Evolutionary conservation across 2,888 invertebrate genomes (phyloP).

Genomic region (Chrysina gloriosa): DNA sequence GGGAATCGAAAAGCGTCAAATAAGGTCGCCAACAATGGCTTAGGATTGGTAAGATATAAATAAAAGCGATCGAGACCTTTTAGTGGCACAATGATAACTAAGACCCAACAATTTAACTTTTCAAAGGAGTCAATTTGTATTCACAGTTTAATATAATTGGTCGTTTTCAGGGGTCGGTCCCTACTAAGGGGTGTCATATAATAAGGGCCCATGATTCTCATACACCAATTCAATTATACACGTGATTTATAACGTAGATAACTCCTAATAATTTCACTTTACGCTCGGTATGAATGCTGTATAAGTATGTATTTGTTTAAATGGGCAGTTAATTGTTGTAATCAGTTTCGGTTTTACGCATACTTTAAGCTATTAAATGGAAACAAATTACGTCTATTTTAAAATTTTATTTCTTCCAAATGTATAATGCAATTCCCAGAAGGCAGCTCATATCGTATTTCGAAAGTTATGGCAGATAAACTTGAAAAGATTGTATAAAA

Average conservation of each 20-base stretch:
- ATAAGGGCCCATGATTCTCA: conserved; percentile 59
- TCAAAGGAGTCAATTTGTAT: conserved; percentile 64
- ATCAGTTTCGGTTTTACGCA: not conserved
- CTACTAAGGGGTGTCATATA: conserved; percentile 55
- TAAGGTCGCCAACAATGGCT: conserved; percentile 45
- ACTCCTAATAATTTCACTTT: conserved; percentile 58
- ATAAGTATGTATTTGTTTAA: not conserved
- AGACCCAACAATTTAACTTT: conserved; percentile 63
- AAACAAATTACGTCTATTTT: not conserved
- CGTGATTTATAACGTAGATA: conserved; percentile 61
- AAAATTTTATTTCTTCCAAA: too few relatives aligned
- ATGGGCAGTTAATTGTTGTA: not conserved
- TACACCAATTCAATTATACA: conserved; percentile 61
- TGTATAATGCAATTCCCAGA: too few relatives aligned
- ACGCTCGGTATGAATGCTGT: conserved; percentile 40
- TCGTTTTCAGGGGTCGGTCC: conserved; percentile 52
- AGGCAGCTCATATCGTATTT: not conserved
- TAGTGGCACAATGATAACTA: conserved; percentile 54
- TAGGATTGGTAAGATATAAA: conserved; percentile 48
- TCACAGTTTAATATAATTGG: conserved; percentile 59
- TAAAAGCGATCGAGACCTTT: conserved; percentile 49
- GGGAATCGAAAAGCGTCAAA: conserved; percentile 39
- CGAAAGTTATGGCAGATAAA: conserved; percentile 12
- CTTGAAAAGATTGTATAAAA: conserved; percentile 26
- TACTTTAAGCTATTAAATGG: not conserved